Conservation (phyloP, 2,113 vertebrate species). For the Barbus barbus region DNA sequence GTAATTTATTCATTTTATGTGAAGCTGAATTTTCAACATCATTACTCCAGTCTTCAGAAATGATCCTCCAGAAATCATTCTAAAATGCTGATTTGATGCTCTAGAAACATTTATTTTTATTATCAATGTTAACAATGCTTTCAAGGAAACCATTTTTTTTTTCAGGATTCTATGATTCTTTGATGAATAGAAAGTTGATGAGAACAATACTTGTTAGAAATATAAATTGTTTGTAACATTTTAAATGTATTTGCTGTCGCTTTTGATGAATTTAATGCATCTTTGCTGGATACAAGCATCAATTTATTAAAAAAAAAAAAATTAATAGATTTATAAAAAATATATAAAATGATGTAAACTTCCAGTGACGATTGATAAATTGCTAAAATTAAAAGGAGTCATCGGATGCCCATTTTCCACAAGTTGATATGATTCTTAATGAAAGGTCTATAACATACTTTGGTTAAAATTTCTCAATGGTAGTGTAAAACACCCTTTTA, state of each 20-base stretch:
- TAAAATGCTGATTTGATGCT: neutral
- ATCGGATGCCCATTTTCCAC: too few species aligned
- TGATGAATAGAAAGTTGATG: too few species aligned
- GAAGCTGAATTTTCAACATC: neutral
- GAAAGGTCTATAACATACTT: too few species aligned
- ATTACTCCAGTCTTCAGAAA: neutral
- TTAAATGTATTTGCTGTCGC: neutral
- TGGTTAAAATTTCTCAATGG: too few species aligned
- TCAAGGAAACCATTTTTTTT: too few species aligned
- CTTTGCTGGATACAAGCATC: neutral
- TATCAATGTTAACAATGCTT: neutral
- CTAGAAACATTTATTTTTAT: neutral
- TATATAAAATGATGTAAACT: too few species aligned
- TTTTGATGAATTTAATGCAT: neutral
- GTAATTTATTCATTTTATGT: neutral
- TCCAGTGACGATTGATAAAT: too few species aligned
- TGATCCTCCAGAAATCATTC: neutral
- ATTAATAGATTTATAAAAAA: too few species aligned
- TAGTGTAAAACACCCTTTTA: too few species aligned
- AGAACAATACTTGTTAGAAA: neutral
- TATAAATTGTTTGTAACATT: neutral
- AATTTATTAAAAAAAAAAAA: neutral
- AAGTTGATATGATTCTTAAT: too few species aligned
- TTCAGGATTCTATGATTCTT: too few species aligned
- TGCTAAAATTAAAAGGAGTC: too few species aligned